Conservation (phyloP, 1,140 invertebrate genomes). For the Nymphalis io region DNA sequence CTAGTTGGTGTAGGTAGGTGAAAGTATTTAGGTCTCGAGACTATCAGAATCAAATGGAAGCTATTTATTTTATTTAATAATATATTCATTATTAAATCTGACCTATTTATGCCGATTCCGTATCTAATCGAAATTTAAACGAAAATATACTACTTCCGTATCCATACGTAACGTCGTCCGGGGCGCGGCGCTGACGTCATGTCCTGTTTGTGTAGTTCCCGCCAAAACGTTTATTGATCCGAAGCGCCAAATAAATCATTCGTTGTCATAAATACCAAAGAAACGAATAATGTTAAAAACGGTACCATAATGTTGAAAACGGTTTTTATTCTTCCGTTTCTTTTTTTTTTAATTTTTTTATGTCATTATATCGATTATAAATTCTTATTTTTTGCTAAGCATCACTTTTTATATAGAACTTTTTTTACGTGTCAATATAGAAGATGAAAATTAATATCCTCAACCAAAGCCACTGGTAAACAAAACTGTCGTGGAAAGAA, state of each 20-base stretch:
- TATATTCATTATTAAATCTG: not conserved
- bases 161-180: conserved; percentile 20
- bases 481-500: too few species aligned
- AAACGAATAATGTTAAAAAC: not conserved
- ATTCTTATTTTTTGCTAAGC: too few species aligned
- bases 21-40: too few species aligned
- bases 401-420: too few species aligned
- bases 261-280: conserved; percentile 24
- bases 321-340: not conserved
- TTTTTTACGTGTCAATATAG: too few species aligned
- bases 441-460: too few species aligned
- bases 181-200: conserved; percentile 32
- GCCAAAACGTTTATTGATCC: conserved; percentile 46
- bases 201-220: conserved; percentile 38
- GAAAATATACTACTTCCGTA: conserved; percentile 23
- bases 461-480: too few species aligned
- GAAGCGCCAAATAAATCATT: conserved; percentile 28
- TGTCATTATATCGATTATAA: too few species aligned
- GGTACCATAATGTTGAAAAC: not conserved
- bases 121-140: too few species aligned
- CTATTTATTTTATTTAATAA: too few species aligned
- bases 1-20: too few species aligned
- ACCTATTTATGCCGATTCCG: not conserved
- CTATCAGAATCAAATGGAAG: too few species aligned
- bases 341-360: not conserved